Evolutionary conservation across 1,140 invertebrate species (phyloP), one percentile per base, ranked within the genome.

Genomic region (Wasmannia auropunctata): DNA sequence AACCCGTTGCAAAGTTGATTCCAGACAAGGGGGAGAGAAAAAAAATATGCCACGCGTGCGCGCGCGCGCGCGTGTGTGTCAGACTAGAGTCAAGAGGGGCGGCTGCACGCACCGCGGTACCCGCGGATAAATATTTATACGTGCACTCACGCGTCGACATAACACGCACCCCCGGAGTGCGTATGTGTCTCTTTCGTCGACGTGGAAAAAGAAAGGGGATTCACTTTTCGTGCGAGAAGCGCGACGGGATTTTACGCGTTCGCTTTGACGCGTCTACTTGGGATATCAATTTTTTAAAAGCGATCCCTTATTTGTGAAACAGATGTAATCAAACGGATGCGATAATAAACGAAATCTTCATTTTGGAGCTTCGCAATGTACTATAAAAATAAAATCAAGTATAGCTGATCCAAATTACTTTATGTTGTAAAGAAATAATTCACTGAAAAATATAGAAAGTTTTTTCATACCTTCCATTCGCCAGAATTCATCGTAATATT

Each of bases 51-150:
- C 54, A 77, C 81, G 62, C 72, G 60, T 62, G 31, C 40, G n/a
- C 31, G 76, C 37, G 67, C 72, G 34, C 43, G n/a, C 25, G 79
- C 72, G 34, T 31, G n/a, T 19, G 79, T 62, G 46, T 58, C 63
- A 54, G n/a, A n/a, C n/a, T n/a, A n/a, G 56, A 86, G 63, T 40
- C 37, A 28, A 70, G 56, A 40, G 49, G n/a, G 56, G 28, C 34
- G 70, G 25, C 74, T 65, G 58, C 76, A 86, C 86, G 86, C 74
- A 88, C 56, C 56, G 56, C 14, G 63, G 34, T 63, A 63, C 7
- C 62, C 63, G 51, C 51, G 79, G 49, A 87, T 88, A 88, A 88
- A 88, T 87, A 88, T 88, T 88, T 88, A 88, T 87, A 85, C 65
- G 63, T 56, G 79, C 86, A 87, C 86, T 88, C 85, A 51, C 74